Evolutionary conservation across 2,113 vertebrate genomes (phyloP).

Genomic region (Oxygymnocypris stewartii): DNA sequence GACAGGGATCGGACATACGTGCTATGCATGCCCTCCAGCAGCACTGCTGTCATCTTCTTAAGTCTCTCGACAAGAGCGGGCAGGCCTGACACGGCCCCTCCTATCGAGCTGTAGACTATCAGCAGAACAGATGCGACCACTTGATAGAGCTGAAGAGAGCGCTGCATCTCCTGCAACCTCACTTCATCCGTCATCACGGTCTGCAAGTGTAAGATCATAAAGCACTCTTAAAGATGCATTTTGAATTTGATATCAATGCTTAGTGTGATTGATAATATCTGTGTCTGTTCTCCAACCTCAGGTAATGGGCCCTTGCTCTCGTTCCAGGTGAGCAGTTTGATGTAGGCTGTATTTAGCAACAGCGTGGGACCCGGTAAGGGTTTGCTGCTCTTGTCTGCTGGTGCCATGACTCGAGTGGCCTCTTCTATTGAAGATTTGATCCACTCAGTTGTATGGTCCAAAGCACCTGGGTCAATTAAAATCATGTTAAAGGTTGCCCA

Average conservation of each 20-base stretch:
- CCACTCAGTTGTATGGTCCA: slow-evolving; percentile 87
- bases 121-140: slow-evolving; percentile 83
- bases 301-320: slow-evolving; percentile 77
- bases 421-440: slow-evolving; percentile 84
- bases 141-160: slow-evolving; percentile 81
- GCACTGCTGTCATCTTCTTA: slow-evolving; percentile 82
- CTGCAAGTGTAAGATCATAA: slow-evolving; percentile 64
- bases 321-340: slow-evolving; percentile 85
- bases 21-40: slow-evolving; percentile 88
- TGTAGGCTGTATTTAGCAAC: slow-evolving; percentile 84
- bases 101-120: slow-evolving; percentile 84
- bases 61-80: slow-evolving; percentile 78
- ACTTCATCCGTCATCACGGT: slow-evolving; percentile 86
- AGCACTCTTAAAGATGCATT: neutral
- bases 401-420: slow-evolving; percentile 68
- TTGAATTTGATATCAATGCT: neutral
- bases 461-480: slow-evolving; percentile 70
- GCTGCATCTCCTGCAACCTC: slow-evolving; percentile 83
- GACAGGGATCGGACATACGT: slow-evolving; percentile 74
- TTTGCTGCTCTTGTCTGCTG: slow-evolving; percentile 65
- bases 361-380: slow-evolving; percentile 79
- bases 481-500: neutral
- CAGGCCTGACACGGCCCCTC: slow-evolving; percentile 77
- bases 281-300: slow-evolving; percentile 71
- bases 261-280: neutral